Percentiles rank a stretch among this genome's conserved stretches.
These are phyloP conservation scores for Ramphastos sulfuratus DNA, from an alignment of 2,113 vertebrate species.

Conservation along the genomic window DNA sequence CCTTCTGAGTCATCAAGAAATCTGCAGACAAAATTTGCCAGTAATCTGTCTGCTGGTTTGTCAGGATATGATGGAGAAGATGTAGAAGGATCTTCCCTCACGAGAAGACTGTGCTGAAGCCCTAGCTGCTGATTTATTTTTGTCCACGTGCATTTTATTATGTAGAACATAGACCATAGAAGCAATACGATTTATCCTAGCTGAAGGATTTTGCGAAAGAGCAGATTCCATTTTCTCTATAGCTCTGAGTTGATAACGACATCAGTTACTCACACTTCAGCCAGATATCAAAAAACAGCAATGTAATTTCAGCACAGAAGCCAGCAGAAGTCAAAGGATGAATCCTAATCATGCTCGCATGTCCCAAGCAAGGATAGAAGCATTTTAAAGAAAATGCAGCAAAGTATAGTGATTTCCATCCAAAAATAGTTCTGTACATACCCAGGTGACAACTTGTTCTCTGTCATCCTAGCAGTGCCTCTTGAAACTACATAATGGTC, in stretches of 20 bases:
- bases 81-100: neutral
- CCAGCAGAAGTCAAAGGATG: neutral
- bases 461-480: neutral
- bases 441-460: neutral
- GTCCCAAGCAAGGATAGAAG: neutral
- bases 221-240: neutral
- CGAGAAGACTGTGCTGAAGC: neutral
- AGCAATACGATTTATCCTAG: neutral
- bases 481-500: neutral
- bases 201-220: slow-evolving; percentile 16
- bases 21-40: neutral
- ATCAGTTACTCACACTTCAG: slow-evolving; percentile 12
- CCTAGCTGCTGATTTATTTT: neutral
- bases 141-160: neutral
- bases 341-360: neutral
- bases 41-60: neutral
- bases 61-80: neutral
- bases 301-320: neutral
- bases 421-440: neutral
- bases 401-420: neutral
- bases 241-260: neutral
- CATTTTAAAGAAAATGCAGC: neutral
- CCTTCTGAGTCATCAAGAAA: neutral
- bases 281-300: neutral
- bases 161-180: neutral